Base-by-base conservation (phyloP, 2,797 vertebrate species). In the Pangasius mekongensis region DNA sequence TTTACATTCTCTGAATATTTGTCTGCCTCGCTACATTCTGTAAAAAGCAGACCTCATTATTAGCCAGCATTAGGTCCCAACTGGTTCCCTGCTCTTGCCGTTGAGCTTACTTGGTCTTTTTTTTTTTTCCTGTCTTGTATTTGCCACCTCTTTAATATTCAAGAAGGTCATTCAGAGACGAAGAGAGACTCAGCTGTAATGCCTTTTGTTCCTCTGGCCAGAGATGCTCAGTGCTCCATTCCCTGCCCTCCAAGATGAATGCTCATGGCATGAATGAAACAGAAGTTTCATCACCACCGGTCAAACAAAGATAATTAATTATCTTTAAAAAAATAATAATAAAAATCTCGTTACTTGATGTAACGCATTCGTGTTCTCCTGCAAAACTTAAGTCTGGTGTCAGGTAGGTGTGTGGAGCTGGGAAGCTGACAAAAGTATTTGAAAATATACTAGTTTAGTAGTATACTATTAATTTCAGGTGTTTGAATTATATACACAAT, bases 251-350 rank as follows among this genome's bases (percentile, higher is more conserved):
- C 60, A 52, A 27, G 30, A 22, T 66, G 2, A 73, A 56, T 39
- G 69, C 86, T 85, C 5, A 3, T 58, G 81, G 88, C 82, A 64
- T 85, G 69, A 81, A 64, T 85, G 62, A 81, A 84, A 83, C 80
- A 89, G 83, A 60, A 87, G 89, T 87, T 90, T 85, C 87, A 90
- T 91, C 88, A 89, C 86, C 43, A 84, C n/a, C 58, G 76, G 85
- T 84, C 85, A 71, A 89, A 66, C 88, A 43, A 67, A 85, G 76
- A 80, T 87, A 88, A 91, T 91, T 90, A 83, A 91, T 89, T 47
- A 47, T 47, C 7, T 47, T 47, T 5, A 43, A 43, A 7, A 6
- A 43, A 43, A 43, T 7, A 39, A 39, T 0, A 43, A 47, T 1
- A 47, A 47, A 47, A 47, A 47, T 47, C 87, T 83, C 47, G 43